Base-by-base conservation (phyloP, 2,797 vertebrate species). In the Sorex maritimensis region DNA sequence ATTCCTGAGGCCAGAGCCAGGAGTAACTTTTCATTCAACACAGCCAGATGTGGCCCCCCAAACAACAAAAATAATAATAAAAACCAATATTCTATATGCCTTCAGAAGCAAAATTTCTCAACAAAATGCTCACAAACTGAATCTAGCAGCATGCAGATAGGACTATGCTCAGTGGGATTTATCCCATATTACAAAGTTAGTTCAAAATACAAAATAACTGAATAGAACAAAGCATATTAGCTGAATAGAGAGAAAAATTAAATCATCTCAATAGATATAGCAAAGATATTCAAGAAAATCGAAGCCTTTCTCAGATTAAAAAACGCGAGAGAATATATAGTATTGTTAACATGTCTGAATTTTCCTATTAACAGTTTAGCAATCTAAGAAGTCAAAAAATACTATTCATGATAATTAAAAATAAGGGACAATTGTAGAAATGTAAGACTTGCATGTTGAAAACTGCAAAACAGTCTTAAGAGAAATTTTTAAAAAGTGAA, bases 81-180 rank as follows among this genome's bases (percentile, higher is more conserved):
- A 44, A 4, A 44, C 41, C 41, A 44, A 44, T 44, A 44, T 44
- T 44, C 52, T 12, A 55, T 55, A 55, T 55, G 15, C 52, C 5
- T 55, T 17, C 52, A 55, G 30, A 41, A 58, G 52, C 52, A 73
- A 74, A 85, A 94, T 30, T 75, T 19, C 41, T 85, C 28, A 91
- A 52, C 8, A 23, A 75, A 81, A 58, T 26, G 65, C 44, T 72
- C 34, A 19, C 3, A 69, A 65, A 75, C 58, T 90, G 26, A 81
- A 85, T 44, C 52, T 77, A 26, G 23, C 1, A 78, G 44, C 28
- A 78, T 14, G 58, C n/a, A 55, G 55, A 74, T 80, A 49, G 15
- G 21, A 77, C 2, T 86, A 44, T 6, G 41, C 34, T 30, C 44
- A 23, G 41, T 14, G n/a, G 34, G 24, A 23, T 89, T 89, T 71